A percentile compares a stretch with the other conserved stretches of the same genome.
phyloP scores from a whole-genome alignment of 2,888 invertebrate species.

The Nineta flava region DNA sequence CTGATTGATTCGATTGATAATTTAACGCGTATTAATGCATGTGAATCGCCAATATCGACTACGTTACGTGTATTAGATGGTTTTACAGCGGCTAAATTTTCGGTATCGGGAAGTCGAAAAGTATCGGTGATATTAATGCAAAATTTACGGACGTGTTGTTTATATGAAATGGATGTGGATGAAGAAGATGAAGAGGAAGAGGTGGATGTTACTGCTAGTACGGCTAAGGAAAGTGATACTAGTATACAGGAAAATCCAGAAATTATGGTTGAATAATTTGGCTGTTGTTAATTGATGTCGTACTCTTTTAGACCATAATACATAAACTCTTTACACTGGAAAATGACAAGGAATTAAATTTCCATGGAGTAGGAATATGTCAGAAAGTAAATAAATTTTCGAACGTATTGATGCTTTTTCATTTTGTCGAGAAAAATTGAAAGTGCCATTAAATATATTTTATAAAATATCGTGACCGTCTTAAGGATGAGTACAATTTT shows the following conservation, averaged over 20 bases:
- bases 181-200: conserved; percentile 81
- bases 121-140: conserved; percentile 75
- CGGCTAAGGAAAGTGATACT: conserved; percentile 16
- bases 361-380: too few relatives aligned
- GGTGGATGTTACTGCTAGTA: conserved; percentile 27
- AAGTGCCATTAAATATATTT: too few relatives aligned
- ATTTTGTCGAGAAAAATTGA: too few relatives aligned
- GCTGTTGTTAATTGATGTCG: not conserved
- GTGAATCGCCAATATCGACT: conserved; percentile 33
- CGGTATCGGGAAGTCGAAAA: conserved; percentile 71
- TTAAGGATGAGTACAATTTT: too few relatives aligned
- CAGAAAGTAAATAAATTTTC: too few relatives aligned
- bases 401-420: too few relatives aligned
- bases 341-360: too few relatives aligned
- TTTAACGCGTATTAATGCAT: conserved; percentile 34
- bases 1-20: conserved; percentile 19
- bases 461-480: too few relatives aligned
- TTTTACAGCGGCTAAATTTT: conserved; percentile 48
- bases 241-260: conserved; percentile 2
- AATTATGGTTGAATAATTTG: conserved; percentile 5
- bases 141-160: conserved; percentile 59
- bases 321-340: too few relatives aligned
- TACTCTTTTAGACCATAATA: too few relatives aligned
- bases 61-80: conserved; percentile 46
- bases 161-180: conserved; percentile 87